Evolutionary conservation across 1,140 invertebrate genomes (phyloP).

Genomic region (Danaus melanippus): DNA sequence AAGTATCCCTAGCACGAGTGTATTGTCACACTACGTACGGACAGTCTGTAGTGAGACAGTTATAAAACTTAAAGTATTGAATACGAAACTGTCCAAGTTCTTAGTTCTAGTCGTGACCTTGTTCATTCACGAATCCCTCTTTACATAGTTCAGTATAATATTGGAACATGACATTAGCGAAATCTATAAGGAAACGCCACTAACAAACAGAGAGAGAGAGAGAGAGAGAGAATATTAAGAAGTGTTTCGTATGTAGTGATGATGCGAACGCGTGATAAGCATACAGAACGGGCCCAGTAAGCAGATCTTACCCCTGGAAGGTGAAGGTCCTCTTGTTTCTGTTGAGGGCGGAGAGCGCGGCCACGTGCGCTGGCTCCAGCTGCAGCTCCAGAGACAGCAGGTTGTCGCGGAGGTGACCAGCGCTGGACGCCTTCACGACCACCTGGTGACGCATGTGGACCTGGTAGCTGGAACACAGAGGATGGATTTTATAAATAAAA

Average conservation of each 20-base stretch:
- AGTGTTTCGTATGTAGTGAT: not conserved
- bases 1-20: not conserved
- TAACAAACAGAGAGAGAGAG: not conserved
- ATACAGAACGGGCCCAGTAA: not conserved
- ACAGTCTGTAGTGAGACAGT: too few relatives aligned
- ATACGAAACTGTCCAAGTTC: too few relatives aligned
- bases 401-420: slow-evolving; percentile 79
- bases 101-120: too few relatives aligned
- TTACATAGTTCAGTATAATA: too few relatives aligned
- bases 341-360: slow-evolving; percentile 41
- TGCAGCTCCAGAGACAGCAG: slow-evolving; percentile 79
- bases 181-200: too few relatives aligned
- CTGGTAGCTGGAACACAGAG: slow-evolving; percentile 69
- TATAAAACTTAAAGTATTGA: too few relatives aligned
- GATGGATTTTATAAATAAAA: not conserved
- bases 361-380: slow-evolving; percentile 72
- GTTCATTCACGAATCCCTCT: too few relatives aligned
- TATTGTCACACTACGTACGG: not conserved
- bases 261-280: too few relatives aligned
- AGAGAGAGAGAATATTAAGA: not conserved
- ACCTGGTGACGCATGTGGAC: slow-evolving; percentile 74
- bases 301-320: slow-evolving; percentile 40
- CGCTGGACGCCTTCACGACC: slow-evolving; percentile 77
- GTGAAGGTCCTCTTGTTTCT: slow-evolving; percentile 43
- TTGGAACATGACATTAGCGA: too few relatives aligned